Evolutionary conservation across 2,113 vertebrate species (phyloP).

Genomic region (Antechinus flavipes): DNA sequence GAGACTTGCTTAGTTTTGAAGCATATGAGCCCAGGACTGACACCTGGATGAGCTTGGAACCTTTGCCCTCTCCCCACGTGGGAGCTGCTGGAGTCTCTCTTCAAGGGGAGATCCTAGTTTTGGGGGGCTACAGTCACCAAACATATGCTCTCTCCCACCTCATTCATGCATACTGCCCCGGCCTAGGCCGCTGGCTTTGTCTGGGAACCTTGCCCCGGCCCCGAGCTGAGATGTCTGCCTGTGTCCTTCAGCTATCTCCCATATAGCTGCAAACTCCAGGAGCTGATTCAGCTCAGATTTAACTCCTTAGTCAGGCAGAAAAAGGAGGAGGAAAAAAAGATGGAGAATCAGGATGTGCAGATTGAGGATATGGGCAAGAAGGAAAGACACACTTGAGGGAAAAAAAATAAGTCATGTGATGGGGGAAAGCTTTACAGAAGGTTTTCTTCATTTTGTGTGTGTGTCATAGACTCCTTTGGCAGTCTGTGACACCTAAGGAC

Average conservation of each 20-base stretch:
- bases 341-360: background rate
- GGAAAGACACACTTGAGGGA: background rate
- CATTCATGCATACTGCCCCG: slow-evolving; percentile 85
- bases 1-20: slow-evolving; percentile 86
- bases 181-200: slow-evolving; percentile 84
- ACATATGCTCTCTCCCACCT: slow-evolving; percentile 85
- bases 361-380: background rate
- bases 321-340: background rate
- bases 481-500: background rate
- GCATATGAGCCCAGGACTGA: slow-evolving; percentile 81
- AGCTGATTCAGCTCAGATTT: slow-evolving; percentile 22
- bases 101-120: slow-evolving; percentile 83
- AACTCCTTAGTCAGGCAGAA: slow-evolving; percentile 67
- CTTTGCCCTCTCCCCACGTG: slow-evolving; percentile 86
- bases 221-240: slow-evolving; percentile 82
- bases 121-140: slow-evolving; percentile 87
- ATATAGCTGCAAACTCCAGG: slow-evolving; percentile 39
- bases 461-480: background rate
- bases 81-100: slow-evolving; percentile 82
- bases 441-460: background rate
- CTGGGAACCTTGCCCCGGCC: slow-evolving; percentile 84
- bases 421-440: background rate
- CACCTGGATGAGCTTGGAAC: slow-evolving; percentile 81
- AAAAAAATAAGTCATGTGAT: background rate
- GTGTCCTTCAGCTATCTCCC: slow-evolving; percentile 75